phyloP scores from a whole-genome alignment of 2,113 vertebrate genomes.

The Pluvianellus socialis region DNA sequence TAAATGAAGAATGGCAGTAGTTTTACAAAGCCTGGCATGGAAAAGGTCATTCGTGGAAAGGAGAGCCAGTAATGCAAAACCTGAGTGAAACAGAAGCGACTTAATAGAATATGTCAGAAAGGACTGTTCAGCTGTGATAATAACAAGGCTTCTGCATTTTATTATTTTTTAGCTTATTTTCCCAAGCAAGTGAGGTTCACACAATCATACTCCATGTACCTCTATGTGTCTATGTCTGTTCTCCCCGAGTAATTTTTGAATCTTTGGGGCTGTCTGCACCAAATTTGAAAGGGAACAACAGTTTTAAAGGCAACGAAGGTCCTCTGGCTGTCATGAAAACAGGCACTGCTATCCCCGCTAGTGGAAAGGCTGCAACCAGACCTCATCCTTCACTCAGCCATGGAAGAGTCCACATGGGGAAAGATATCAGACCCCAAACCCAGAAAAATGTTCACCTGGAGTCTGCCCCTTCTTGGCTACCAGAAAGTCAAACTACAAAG shows the following conservation, averaged over 20 bases:
- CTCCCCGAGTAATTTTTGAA: neutral
- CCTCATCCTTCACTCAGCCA: neutral
- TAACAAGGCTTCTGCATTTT: neutral
- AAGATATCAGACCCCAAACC: neutral
- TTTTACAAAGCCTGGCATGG: neutral
- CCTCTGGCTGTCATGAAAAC: neutral
- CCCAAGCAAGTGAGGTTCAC: neutral
- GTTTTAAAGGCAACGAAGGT: neutral
- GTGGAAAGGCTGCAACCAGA: neutral
- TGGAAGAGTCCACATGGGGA: neutral
- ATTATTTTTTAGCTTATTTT: neutral
- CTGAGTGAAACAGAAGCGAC: neutral
- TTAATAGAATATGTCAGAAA: slow-evolving; percentile 32
- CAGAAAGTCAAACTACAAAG: neutral
- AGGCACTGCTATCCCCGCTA: neutral
- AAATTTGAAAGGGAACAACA: neutral
- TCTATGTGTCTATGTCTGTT: neutral
- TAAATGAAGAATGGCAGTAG: slow-evolving; percentile 53
- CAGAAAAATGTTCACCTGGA: neutral
- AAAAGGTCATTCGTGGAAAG: slow-evolving; percentile 54
- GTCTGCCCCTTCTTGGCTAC: neutral
- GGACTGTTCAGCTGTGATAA: neutral
- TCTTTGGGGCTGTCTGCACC: neutral
- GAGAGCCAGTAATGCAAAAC: slow-evolving; percentile 5
- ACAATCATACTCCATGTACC: neutral